Conservation (phyloP, 2,888 invertebrate species). For the Monoplex corrugatus region DNA sequence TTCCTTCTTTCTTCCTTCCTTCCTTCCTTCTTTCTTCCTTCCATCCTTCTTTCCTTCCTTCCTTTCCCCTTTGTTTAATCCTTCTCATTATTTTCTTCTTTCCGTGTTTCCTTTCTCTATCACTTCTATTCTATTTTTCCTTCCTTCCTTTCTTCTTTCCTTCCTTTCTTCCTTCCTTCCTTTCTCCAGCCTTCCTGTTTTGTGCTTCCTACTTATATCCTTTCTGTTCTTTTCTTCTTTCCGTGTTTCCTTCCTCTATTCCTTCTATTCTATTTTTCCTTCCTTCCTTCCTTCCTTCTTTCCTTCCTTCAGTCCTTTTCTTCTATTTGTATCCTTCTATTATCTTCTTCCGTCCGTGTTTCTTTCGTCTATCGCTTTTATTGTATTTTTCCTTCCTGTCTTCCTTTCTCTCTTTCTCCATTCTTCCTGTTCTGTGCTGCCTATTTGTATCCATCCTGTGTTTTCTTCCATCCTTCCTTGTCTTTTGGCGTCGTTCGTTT, state of each 20-base stretch:
- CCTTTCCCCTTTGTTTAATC: neutral
- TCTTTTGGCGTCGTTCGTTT: too few relatives aligned
- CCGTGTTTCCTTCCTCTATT: neutral
- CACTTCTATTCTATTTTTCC: neutral
- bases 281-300: neutral
- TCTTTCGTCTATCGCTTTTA: too few relatives aligned
- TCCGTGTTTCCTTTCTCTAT: neutral
- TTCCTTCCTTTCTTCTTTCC: neutral
- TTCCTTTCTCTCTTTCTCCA: too few relatives aligned
- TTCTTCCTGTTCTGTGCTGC: too few relatives aligned
- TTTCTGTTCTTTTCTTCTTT: neutral
- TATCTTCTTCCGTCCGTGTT: too few relatives aligned
- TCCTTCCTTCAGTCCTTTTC: neutral
- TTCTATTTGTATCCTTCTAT: neutral
- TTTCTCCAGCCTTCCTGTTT: neutral
- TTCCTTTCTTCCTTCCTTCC: neutral
- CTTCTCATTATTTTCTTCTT: neutral
- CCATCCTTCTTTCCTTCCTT: neutral
- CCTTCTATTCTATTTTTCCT: neutral
- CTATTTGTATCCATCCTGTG: too few relatives aligned
- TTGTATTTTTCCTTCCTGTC: too few relatives aligned
- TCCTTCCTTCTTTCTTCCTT: neutral
- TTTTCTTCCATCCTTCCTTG: too few relatives aligned
- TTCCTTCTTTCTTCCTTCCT: neutral
- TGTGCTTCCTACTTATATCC: neutral